Base-by-base conservation (phyloP, 2,113 vertebrate species). In the Chamaea fasciata region DNA sequence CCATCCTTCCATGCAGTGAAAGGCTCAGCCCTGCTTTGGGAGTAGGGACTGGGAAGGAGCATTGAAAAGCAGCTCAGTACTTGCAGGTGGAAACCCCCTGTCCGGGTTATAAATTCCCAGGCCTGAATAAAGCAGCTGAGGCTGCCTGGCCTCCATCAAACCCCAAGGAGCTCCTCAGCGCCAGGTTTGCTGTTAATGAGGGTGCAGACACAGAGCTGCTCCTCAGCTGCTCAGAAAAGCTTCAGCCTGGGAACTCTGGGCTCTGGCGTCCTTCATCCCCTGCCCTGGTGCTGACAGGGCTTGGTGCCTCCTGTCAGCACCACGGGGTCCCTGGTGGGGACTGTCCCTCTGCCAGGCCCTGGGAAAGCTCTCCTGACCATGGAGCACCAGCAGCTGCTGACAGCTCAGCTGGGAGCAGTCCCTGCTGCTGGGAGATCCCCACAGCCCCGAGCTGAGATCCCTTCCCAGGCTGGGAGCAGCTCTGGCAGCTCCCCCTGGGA, bases 81-180 rank as follows among this genome's bases (percentile, higher is more conserved):
- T 26, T 42, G 19, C 50, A 55, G 57, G 39, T 53, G 49, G 81
- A 41, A 71, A 17, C 27, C 83, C 47, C 28, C 18, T 4, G 4
- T 0, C 2, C 39, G n/a, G 31, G 13, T 22, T 37, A 17, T 0
- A 1, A 37, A 37, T 12, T 2, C 52, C n/a, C 53, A 71, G 76
- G 20, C 1, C 28, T 35, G 56, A 62, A 27, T 1, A 26, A 23
- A 55, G 41, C 19, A 88, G 64, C 39, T 83, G 71, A 67, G 53
- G 33, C 42, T 91, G 46, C 50, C 46, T 22, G 50, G 23, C 15
- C 78, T 28, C 19, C 47, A 35, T 27, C 22, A 35, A 33, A 21
- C 11, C 37, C 37, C 69, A 55, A 26, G 24, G 6, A 84, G 49
- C 33, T 55, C 13, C 6, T 18, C 52, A 37, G 53, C 5, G 42